These are phyloP conservation scores for Mellivora capensis DNA, from an alignment of 2,113 vertebrate genomes.

Conservation along the genomic window DNA sequence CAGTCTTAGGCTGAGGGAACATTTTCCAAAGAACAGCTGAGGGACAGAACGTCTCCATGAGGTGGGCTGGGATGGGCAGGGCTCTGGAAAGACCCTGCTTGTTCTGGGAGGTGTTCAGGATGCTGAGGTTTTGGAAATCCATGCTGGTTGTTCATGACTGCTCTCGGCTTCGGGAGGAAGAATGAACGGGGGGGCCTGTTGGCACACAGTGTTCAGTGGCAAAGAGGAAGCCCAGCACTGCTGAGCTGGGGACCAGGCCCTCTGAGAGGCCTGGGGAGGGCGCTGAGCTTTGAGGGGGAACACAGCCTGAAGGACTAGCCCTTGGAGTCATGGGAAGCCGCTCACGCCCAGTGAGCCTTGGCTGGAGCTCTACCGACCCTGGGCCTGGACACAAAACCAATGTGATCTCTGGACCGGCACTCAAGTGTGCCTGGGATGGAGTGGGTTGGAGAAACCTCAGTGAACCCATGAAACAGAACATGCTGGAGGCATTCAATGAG, in stretches of 20 bases:
- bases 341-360: not conserved
- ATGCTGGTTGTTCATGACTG: not conserved
- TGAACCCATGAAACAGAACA: not conserved
- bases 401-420: not conserved
- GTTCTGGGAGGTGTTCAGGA: slow-evolving; percentile 63
- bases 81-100: slow-evolving; percentile 41
- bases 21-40: slow-evolving; percentile 57
- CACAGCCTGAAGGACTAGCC: not conserved
- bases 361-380: not conserved
- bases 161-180: not conserved
- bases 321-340: not conserved
- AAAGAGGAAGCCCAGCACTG: not conserved
- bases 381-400: not conserved
- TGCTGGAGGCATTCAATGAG: not conserved
- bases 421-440: not conserved
- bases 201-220: not conserved
- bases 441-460: not conserved
- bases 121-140: slow-evolving; percentile 51
- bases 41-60: slow-evolving; percentile 43
- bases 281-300: not conserved
- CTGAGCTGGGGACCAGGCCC: not conserved
- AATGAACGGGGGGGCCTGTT: not conserved
- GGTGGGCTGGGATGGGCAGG: not conserved
- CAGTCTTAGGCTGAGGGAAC: slow-evolving; percentile 38
- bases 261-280: not conserved